Evolutionary conservation across 1,140 invertebrate genomes (phyloP), one percentile per base, ranked within the genome.

Genomic region (Pygmarrhopalites habei): DNA sequence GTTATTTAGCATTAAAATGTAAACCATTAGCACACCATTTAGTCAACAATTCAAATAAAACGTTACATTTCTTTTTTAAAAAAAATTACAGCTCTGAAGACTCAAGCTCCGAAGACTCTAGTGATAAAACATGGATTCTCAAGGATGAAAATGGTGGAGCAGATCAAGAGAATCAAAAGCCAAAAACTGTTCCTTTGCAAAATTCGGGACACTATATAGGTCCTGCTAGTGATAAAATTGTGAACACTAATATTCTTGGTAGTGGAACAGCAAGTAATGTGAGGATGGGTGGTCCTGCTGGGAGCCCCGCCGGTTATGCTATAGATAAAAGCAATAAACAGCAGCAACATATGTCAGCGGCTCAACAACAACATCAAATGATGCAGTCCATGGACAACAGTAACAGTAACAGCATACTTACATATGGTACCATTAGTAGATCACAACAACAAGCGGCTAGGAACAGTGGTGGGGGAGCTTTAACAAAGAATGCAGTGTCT

Each of bases 401-500:
- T 39, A 56, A 30, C 39, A 26, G 5, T n/a, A 39, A 41, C 21
- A 35, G 53, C 30, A 56, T 39, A 19, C 35, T 56, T 0, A 62
- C 44, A 25, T 68, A 68, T 23, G 63, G 67, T 1, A 65, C 62
- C 2, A 30, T 68, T 26, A 62, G 59, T 21, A n/a, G 66, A 25
- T 44, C 39, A 25, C 30, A 35, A 17, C n/a, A 28, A 29, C 58
- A 65, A 14, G 23, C 60, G 19, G 47, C 61, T 1, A 52, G 62
- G 26, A 56, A 41, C 44, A 15, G 51, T 32, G 35, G 29, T 10
- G 57, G 62, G 0, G 71, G 73, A 26, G 72, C 69, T 12, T 69
- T 85, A 1, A 83, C 83, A 2, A 79, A 83, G 67, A 83, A 85
- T 72, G 85, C 85, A 2, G 87, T 89, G 19, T 87, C 86, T 23